Conservation (phyloP, 2,888 invertebrate genomes). For the Ectropis crepuscularia region DNA sequence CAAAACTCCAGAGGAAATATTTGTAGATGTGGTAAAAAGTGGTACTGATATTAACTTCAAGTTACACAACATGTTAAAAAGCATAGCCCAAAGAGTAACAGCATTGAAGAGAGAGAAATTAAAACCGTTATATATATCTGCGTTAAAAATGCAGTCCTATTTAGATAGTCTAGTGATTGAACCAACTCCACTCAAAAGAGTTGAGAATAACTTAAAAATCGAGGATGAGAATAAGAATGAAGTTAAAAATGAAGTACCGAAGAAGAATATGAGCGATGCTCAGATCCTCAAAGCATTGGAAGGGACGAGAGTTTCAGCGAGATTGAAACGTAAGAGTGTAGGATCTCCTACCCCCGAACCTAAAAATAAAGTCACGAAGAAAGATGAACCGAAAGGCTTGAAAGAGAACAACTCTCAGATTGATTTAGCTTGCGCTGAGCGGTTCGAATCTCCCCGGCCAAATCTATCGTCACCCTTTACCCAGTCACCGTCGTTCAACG, state of each 20-base stretch:
- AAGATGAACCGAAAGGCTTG: background rate
- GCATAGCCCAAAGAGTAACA: conserved; percentile 52
- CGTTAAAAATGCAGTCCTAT: conserved; percentile 59
- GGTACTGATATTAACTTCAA: conserved; percentile 51
- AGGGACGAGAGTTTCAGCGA: conserved; percentile 35
- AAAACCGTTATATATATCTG: conserved; percentile 55
- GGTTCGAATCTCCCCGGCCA: conserved; percentile 18
- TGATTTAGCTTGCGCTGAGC: conserved; percentile 10
- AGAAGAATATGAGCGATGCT: conserved; percentile 46
- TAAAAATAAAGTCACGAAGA: conserved; percentile 30
- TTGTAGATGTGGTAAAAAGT: conserved; percentile 2
- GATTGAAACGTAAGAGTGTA: conserved; percentile 42
- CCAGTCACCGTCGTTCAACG: conserved; percentile 61
- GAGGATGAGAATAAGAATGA: background rate
- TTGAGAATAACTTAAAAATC: background rate
- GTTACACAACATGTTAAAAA: conserved; percentile 60
- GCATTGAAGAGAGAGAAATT: conserved; percentile 52
- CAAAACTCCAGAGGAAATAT: background rate
- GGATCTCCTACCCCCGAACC: conserved; percentile 42
- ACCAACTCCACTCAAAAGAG: background rate
- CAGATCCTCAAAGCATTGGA: conserved; percentile 53
- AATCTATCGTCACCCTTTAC: conserved; percentile 9
- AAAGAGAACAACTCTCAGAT: conserved; percentile 29
- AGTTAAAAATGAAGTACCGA: background rate
- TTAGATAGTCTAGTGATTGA: conserved; percentile 50